Evolutionary conservation across 2,888 invertebrate genomes (phyloP).

Genomic region (Mamestra brassicae): DNA sequence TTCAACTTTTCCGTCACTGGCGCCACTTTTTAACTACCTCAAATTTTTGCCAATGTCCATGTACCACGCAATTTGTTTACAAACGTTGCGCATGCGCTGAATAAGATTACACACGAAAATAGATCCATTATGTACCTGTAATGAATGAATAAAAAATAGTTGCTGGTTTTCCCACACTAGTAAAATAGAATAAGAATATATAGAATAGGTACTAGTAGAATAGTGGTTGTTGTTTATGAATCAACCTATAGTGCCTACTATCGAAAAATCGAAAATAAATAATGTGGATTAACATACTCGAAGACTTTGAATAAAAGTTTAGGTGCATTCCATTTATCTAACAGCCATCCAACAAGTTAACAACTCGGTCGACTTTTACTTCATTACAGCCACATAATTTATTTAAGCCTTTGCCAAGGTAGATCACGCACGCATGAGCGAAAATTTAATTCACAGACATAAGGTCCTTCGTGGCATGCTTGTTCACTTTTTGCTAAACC

Average conservation of each 20-base stretch:
- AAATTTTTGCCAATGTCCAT: conserved; percentile 1
- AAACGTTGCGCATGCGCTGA: conserved; percentile 12
- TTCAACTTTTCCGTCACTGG: background rate
- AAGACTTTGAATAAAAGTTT: background rate
- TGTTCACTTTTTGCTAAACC: background rate
- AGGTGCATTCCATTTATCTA: too few relatives aligned
- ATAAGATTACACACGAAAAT: conserved; percentile 24
- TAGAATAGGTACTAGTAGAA: background rate
- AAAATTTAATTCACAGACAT: background rate
- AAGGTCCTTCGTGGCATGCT: background rate
- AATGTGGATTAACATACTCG: background rate
- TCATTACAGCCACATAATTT: background rate
- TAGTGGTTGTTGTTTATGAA: background rate
- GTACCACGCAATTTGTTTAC: conserved; percentile 19
- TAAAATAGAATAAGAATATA: too few relatives aligned
- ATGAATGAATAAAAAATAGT: conserved; percentile 4
- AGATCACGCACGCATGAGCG: background rate
- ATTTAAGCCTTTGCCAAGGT: conserved; percentile 6
- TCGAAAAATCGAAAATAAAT: conserved; percentile 5
- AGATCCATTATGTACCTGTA: background rate
- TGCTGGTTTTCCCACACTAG: conserved; percentile 25
- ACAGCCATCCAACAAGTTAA: too few relatives aligned
- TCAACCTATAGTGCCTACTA: background rate
- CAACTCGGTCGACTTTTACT: background rate
- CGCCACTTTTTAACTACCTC: background rate